Evolutionary conservation across 1,140 invertebrate genomes (phyloP), one percentile per base, ranked within the genome.

Genomic region (Mizuhopecten yessoensis): DNA sequence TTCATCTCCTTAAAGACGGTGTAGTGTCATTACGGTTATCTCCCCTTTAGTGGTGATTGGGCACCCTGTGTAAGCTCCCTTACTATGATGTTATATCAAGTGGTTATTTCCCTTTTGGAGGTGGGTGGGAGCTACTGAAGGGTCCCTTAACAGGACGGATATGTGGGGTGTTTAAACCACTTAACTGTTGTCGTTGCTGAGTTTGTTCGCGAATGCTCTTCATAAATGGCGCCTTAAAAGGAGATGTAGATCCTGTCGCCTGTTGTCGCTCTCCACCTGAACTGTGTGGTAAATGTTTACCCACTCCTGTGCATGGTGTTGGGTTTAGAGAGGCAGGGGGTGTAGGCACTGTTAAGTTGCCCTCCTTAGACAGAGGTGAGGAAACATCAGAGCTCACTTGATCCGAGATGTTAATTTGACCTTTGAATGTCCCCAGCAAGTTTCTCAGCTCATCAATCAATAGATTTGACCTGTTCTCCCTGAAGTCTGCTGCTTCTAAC

Each of bases 281-380:
- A n/a, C n/a, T n/a, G n/a, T n/a, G n/a, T n/a, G n/a, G n/a, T n/a
- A n/a, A n/a, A 17, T 29, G 1, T 75, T 75, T 75, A n/a, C 57
- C n/a, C 0, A n/a, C 57, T 75, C 57, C 57, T n/a, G 9, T 75
- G 57, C 5, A 1, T 29, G n/a, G n/a, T 75, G 57, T 75, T 75
- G 1, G 23, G 9, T 1, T 10, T 75, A n/a, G 3, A 29, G 57
- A 29, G 17, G 57, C 57, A 9, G 57, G 57, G 23, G 57, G 57
- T 75, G 57, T 75, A n/a, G 57, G 57, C n/a, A 75, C n/a, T 75
- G 57, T 75, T 5, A 75, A 29, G 57, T n/a, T 75, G 57, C 29
- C 23, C 0, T 29, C 57, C 11, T 7, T 2, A 13, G 57, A 29
- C 11, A 75, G 1, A 75, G 23, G 20, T n/a, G 23, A 75, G 23